phyloP scores from a whole-genome alignment of 2,888 invertebrate genomes.

The Helicoverpa assulta region DNA sequence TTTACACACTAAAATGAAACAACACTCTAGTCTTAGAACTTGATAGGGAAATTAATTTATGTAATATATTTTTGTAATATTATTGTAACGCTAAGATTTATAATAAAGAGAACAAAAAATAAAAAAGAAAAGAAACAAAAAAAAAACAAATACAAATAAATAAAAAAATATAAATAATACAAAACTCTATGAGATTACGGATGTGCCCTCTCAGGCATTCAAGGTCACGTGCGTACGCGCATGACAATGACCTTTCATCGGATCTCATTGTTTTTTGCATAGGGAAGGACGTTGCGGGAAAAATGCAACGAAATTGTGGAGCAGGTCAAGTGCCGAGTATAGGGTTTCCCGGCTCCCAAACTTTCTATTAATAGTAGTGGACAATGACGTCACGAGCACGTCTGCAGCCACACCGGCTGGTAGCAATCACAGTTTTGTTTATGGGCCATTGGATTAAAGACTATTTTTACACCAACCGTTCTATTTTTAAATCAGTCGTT shows the following conservation, averaged over 20 bases:
- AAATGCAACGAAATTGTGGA: slow-evolving; percentile 73
- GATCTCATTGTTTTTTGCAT: slow-evolving; percentile 75
- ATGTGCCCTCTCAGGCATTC: slow-evolving; percentile 68
- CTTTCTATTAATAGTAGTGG: slow-evolving; percentile 70
- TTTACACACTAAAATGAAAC: slow-evolving; percentile 69
- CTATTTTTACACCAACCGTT: slow-evolving; percentile 68
- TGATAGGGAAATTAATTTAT: slow-evolving; percentile 80
- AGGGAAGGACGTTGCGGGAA: slow-evolving; percentile 64
- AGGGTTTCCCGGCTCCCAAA: slow-evolving; percentile 77
- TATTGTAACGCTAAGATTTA: slow-evolving; percentile 89
- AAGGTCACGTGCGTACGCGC: slow-evolving; percentile 81
- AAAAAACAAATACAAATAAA: slow-evolving; percentile 70
- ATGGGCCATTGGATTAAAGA: slow-evolving; percentile 77
- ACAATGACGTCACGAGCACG: slow-evolving; percentile 78
- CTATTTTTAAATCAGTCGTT: slow-evolving; percentile 62
- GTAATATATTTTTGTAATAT: slow-evolving; percentile 89
- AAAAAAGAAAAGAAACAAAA: slow-evolving; percentile 76
- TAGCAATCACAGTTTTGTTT: slow-evolving; percentile 82
- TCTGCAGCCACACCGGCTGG: slow-evolving; percentile 81
- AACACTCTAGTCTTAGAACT: slow-evolving; percentile 72
- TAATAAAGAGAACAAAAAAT: slow-evolving; percentile 90
- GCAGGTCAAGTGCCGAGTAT: slow-evolving; percentile 84
- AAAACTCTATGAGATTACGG: slow-evolving; percentile 65
- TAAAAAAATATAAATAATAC: slow-evolving; percentile 69
- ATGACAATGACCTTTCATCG: slow-evolving; percentile 84